Evolutionary conservation across 2,113 vertebrate genomes (phyloP).

Genomic region (Anas platyrhynchos): DNA sequence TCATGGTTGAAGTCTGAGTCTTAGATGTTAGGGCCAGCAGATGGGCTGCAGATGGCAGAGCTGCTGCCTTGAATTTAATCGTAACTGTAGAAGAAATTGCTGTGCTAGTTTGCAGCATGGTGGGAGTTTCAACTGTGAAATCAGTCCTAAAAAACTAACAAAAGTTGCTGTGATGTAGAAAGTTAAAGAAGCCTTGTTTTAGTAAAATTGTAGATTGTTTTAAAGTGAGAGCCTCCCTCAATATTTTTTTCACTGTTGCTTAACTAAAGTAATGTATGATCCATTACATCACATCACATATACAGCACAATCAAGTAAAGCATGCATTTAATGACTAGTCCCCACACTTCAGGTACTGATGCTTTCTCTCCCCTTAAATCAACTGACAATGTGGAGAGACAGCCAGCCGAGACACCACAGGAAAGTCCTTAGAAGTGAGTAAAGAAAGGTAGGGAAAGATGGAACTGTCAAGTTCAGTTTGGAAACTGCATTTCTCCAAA

Average conservation of each 20-base stretch:
- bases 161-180: background rate
- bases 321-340: background rate
- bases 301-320: background rate
- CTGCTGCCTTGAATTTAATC: slow-evolving; percentile 47
- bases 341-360: background rate
- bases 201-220: background rate
- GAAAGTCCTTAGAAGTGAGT: background rate
- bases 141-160: background rate
- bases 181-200: background rate
- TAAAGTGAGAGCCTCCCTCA: background rate
- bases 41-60: slow-evolving; percentile 28
- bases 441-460: background rate
- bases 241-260: background rate
- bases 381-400: background rate
- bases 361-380: background rate
- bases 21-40: slow-evolving; percentile 44
- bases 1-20: background rate
- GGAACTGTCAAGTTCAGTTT: background rate
- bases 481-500: slow-evolving; percentile 21
- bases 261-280: background rate
- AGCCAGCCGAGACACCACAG: background rate
- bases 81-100: background rate
- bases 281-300: background rate
- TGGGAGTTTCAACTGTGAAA: background rate
- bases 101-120: background rate